Evolutionary conservation across 1,140 invertebrate species (phyloP).

Genomic region (Drosophila elegans): DNA sequence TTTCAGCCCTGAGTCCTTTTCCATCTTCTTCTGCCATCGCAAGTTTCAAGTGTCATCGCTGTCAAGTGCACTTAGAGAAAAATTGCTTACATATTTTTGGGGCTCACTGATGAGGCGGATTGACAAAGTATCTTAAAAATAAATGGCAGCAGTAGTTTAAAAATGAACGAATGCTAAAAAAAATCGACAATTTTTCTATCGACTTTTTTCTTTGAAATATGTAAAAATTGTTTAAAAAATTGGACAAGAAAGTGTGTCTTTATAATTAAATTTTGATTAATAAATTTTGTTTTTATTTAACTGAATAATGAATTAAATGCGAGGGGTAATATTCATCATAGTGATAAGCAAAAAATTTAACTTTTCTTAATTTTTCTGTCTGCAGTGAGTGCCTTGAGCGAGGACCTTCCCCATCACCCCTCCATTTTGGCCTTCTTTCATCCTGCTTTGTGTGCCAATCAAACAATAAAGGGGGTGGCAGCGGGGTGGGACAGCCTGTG

Average conservation of each 20-base stretch:
- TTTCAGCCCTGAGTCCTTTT: conserved; percentile 25
- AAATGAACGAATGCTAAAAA: too few species aligned
- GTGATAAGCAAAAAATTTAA: not conserved
- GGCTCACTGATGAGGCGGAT: not conserved
- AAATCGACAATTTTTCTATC: too few species aligned
- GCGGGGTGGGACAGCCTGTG: conserved; percentile 46
- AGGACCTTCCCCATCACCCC: conserved; percentile 12
- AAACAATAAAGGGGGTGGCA: conserved; percentile 36
- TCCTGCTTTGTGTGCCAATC: conserved; percentile 70
- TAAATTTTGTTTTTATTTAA: too few species aligned
- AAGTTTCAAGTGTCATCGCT: conserved; percentile 71
- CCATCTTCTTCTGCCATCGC: conserved; percentile 39
- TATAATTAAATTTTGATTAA: too few species aligned
- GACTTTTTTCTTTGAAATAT: too few species aligned
- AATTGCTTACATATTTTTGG: not conserved
- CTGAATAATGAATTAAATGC: too few species aligned
- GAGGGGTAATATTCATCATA: too few species aligned
- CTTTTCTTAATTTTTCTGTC: conserved; percentile 1
- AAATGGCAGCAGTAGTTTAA: too few species aligned
- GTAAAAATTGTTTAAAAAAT: too few species aligned
- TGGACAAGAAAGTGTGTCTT: too few species aligned
- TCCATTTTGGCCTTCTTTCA: conserved; percentile 17
- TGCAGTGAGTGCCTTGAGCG: conserved; percentile 42
- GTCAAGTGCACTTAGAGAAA: conserved; percentile 21
- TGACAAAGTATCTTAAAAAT: too few species aligned